Percentiles rank a stretch among this genome's conserved stretches.
These are phyloP conservation scores for Abramis brama DNA, from an alignment of 2,113 vertebrate genomes.

Conservation along the genomic window DNA sequence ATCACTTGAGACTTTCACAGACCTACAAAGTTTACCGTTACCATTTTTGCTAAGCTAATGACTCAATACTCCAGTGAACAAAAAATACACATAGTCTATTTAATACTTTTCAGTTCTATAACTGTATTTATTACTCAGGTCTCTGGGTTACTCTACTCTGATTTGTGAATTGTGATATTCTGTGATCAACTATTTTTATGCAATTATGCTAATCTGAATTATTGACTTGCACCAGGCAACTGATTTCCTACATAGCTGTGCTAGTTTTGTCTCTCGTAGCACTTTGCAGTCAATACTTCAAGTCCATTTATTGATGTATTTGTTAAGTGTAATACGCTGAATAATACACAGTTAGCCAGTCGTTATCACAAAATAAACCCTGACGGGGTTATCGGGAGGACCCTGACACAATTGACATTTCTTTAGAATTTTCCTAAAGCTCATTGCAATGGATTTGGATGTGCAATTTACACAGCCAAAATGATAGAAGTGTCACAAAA, in stretches of 20 bases:
- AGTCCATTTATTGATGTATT: background rate
- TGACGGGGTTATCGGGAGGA: background rate
- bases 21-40: background rate
- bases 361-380: background rate
- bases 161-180: background rate
- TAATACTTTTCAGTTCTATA: background rate
- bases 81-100: background rate
- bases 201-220: background rate
- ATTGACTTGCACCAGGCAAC: background rate
- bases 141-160: background rate
- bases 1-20: background rate
- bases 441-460: background rate
- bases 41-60: background rate
- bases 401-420: background rate
- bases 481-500: no score
- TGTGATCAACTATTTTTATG: background rate
- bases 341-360: background rate
- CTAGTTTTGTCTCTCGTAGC: background rate
- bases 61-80: background rate
- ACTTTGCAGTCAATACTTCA: background rate
- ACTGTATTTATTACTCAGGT: background rate
- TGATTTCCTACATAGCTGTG: background rate
- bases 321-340: background rate
- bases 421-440: no score
- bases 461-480: no score